These are phyloP conservation scores for Bombus difficillimus DNA, from an alignment of 1,140 invertebrate species.

Conservation along the genomic window DNA sequence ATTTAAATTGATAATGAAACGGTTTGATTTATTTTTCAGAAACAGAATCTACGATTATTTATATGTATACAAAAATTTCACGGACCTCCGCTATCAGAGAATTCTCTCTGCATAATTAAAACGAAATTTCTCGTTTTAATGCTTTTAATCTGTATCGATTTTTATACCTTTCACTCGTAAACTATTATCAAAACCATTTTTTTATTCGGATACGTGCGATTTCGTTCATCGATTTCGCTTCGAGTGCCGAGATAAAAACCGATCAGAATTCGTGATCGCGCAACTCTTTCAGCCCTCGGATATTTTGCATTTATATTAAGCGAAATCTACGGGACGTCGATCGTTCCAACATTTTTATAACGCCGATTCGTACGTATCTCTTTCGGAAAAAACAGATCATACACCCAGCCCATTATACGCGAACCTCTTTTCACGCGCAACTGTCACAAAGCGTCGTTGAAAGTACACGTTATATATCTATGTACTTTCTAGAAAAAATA, in stretches of 20 bases:
- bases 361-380: not conserved
- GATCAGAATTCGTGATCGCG: constrained; percentile 21
- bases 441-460: not conserved
- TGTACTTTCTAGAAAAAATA: no score
- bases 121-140: constrained; percentile 4
- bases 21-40: not conserved
- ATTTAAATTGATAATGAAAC: not conserved
- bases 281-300: not conserved
- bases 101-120: not conserved
- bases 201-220: not conserved
- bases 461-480: not conserved
- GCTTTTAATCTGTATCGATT: not conserved
- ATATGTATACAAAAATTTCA: not conserved
- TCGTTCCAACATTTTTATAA: constrained; percentile 13
- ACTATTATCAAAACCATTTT: constrained; percentile 2
- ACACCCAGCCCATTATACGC: not conserved
- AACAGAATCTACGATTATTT: not conserved
- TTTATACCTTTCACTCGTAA: not conserved
- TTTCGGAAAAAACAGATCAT: not conserved
- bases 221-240: not conserved
- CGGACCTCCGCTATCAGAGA: rapidly evolving
- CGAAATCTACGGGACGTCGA: not conserved
- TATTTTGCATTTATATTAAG: constrained; percentile 35
- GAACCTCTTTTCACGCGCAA: not conserved
- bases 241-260: not conserved